Evolutionary conservation across 2,113 vertebrate genomes (phyloP), one percentile per base, ranked within the genome.

Genomic region (Fulica atra): DNA sequence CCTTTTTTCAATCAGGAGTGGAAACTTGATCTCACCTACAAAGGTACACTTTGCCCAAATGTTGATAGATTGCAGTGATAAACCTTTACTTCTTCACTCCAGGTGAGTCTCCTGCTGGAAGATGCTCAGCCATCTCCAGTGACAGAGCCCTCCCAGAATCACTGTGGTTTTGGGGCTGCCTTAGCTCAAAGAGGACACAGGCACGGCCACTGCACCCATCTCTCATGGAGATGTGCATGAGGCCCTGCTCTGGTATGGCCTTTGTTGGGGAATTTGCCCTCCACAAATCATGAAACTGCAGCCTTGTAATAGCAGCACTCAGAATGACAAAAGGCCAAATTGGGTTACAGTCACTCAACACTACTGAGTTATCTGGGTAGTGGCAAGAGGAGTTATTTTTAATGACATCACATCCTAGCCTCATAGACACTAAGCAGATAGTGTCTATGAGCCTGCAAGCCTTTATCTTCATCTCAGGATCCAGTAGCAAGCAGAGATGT

Each of bases 201-300:
- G 48, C 57, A 78, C 0, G 7, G 35, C n/a, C 84, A 85, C 26
- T 4, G 3, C 21, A 69, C 11, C 18, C 40, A 20, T 5, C 33
- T 59, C 69, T 81, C 35, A 35, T 1, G 5, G 50, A 86, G 44
- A 59, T 5, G 18, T 16, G 51, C 20, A 46, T 1, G 6, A 33
- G 29, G n/a, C 12, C 56, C 72, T 53, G 42, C 59, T 85, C 36
- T 66, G 51, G 10, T 36, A 50, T 94, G 48, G 53, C 35, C 65
- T 92, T 93, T 89, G 88, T 70, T 83, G 53, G 57, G 61, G 72
- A 93, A 93, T 91, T 93, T 89, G 53, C 60, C 68, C 73, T 81
- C 53, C 61, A 74, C 64, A 90, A 74, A 90, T 83, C 44, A 65
- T 1, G 8, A 78, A 96, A 88, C 74, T 70, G 42, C 60, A 92